Evolutionary conservation across 2,113 vertebrate species (phyloP).

Genomic region (Pungitius pungitius): DNA sequence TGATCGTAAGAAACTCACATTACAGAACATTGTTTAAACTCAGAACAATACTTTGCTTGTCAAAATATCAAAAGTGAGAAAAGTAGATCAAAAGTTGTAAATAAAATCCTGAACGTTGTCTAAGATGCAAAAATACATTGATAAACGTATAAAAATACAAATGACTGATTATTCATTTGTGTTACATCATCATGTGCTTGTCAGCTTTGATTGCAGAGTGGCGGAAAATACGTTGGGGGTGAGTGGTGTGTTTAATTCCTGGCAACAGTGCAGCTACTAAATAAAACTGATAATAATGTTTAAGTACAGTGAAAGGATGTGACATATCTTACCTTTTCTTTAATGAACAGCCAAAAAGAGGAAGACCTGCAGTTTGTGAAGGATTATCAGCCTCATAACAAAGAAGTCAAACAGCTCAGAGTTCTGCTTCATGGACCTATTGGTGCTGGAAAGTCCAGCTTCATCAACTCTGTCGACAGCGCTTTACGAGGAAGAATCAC

Average conservation of each 20-base stretch:
- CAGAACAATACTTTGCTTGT: neutral
- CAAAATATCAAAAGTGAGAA: neutral
- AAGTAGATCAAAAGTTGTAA: neutral
- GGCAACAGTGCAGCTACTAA: neutral
- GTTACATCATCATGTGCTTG: neutral
- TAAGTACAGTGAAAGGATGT: too few species aligned
- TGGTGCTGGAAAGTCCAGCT: conserved; percentile 26
- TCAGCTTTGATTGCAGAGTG: neutral
- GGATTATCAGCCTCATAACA: neutral
- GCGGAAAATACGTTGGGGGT: neutral
- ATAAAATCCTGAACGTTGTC: neutral
- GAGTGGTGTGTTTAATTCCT: neutral
- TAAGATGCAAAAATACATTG: neutral
- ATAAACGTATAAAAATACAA: neutral
- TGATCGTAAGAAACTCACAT: neutral
- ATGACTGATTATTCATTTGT: neutral
- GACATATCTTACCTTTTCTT: neutral
- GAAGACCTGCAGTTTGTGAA: neutral
- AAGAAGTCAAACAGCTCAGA: neutral
- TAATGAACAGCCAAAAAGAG: neutral
- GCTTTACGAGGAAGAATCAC: conserved; percentile 13
- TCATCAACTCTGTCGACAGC: conserved; percentile 60
- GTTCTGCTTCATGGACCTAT: neutral
- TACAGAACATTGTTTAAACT: neutral
- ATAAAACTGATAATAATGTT: neutral